Evolutionary conservation across 2,113 vertebrate species (phyloP).

Genomic region (Corydoras maculifer): DNA sequence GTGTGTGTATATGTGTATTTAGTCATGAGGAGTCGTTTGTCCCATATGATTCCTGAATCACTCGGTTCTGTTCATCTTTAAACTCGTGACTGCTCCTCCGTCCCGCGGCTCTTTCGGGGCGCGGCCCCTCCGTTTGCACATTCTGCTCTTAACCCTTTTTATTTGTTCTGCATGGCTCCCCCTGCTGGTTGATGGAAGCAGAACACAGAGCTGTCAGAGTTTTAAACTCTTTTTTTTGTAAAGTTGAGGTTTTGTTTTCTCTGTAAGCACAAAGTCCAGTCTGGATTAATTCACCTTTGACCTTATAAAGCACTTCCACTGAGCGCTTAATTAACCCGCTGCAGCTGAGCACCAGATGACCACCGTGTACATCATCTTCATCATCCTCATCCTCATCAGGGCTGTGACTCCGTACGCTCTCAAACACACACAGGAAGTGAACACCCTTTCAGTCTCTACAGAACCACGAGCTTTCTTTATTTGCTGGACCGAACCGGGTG

Average conservation of each 20-base stretch:
- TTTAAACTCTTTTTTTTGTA: background rate
- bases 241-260: background rate
- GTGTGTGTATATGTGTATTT: constrained; percentile 44
- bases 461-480: too few relatives aligned
- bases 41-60: too few relatives aligned
- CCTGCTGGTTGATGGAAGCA: constrained; percentile 39
- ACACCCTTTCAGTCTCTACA: too few relatives aligned
- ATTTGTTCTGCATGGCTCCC: constrained; percentile 56
- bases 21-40: constrained; percentile 28
- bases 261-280: constrained; percentile 67
- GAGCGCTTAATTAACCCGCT: constrained; percentile 19
- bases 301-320: constrained; percentile 53
- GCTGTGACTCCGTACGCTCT: too few relatives aligned
- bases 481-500: too few relatives aligned
- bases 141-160: constrained; percentile 64
- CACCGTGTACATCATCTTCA: too few relatives aligned
- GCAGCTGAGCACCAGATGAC: background rate
- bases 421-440: too few relatives aligned
- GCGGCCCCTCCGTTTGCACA: constrained; percentile 60
- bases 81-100: constrained; percentile 35
- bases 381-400: too few relatives aligned
- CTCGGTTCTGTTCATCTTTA: background rate
- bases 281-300: constrained; percentile 65
- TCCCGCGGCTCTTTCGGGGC: constrained; percentile 70
- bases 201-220: background rate